These are phyloP conservation scores for Lacanobia oleracea DNA, from an alignment of 2,888 invertebrate genomes.

Conservation along the genomic window DNA sequence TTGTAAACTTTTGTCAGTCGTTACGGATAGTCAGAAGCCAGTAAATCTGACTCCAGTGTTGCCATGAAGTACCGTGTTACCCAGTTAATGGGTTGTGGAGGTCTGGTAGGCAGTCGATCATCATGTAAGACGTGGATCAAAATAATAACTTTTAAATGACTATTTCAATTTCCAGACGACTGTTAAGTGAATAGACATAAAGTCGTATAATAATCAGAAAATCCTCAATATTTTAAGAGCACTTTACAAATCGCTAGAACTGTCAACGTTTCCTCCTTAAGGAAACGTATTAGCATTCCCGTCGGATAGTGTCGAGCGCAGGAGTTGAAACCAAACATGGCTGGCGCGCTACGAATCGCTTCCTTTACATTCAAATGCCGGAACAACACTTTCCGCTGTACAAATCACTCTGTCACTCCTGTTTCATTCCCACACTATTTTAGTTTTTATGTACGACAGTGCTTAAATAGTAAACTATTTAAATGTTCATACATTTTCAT, in stretches of 20 bases:
- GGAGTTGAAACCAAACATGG: constrained; percentile 74
- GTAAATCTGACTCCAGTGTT: too few relatives aligned
- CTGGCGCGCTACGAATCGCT: constrained; percentile 73
- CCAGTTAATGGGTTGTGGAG: too few relatives aligned
- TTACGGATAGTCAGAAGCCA: too few relatives aligned
- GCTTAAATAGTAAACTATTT: constrained; percentile 1
- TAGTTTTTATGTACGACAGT: constrained; percentile 17
- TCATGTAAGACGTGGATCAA: too few relatives aligned
- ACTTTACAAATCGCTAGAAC: constrained; percentile 40
- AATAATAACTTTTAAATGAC: too few relatives aligned
- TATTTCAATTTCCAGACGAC: too few relatives aligned
- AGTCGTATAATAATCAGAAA: neutral
- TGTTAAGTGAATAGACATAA: too few relatives aligned
- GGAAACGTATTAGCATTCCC: constrained; percentile 80
- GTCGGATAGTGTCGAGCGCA: constrained; percentile 74
- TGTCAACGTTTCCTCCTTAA: constrained; percentile 55
- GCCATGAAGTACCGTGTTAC: too few relatives aligned
- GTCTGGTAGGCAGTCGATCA: too few relatives aligned
- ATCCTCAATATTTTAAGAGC: neutral
- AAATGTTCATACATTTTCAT: constrained; percentile 17
- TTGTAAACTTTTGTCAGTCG: too few relatives aligned
- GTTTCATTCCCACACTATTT: constrained; percentile 64
- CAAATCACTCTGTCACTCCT: constrained; percentile 80
- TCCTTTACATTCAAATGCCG: constrained; percentile 79
- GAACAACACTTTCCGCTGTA: constrained; percentile 79